phyloP scores from a whole-genome alignment of 2,113 vertebrate species.

The Pantherophis guttatus region DNA sequence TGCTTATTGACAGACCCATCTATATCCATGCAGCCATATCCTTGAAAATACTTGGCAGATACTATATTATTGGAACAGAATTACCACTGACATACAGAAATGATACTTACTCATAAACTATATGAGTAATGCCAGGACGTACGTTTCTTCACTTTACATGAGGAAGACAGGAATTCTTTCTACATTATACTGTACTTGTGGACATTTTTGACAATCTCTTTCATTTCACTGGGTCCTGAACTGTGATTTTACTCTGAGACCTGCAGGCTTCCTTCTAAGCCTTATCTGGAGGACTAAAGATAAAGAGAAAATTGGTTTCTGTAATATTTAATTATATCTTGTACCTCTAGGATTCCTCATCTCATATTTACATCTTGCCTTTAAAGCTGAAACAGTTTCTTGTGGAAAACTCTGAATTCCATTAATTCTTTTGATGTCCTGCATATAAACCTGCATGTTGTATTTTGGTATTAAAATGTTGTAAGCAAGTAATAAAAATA shows the following conservation, averaged over 20 bases:
- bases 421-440: background rate
- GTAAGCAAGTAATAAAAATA: background rate
- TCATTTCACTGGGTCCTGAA: background rate
- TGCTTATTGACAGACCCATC: background rate
- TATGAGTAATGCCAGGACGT: background rate
- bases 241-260: background rate
- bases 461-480: background rate
- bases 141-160: background rate
- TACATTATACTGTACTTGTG: background rate
- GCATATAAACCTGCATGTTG: background rate
- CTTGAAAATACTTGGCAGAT: background rate
- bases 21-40: background rate
- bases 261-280: background rate
- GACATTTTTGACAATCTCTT: background rate
- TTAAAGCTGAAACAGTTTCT: background rate
- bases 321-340: background rate
- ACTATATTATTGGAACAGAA: background rate
- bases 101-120: background rate
- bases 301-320: background rate
- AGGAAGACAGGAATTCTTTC: background rate
- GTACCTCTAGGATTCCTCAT: background rate
- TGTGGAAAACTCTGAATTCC: background rate
- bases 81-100: background rate
- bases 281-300: background rate
- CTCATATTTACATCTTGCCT: background rate